Evolutionary conservation across 1,140 invertebrate genomes (phyloP), one percentile per base, ranked within the genome.

Genomic region (Papilio aristodemus): DNA sequence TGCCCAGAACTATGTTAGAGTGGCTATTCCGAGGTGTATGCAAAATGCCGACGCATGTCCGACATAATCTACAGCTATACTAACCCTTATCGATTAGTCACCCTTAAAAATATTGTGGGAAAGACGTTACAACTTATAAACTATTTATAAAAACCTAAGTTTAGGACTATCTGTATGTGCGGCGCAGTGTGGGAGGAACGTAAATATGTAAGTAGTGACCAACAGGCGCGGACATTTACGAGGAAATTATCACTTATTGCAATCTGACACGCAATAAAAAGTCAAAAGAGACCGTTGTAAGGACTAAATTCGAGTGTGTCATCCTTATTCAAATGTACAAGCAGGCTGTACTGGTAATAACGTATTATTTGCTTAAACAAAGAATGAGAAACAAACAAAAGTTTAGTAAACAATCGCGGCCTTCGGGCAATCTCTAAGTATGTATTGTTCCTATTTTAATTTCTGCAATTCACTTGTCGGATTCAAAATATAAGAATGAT

Each of bases 351-450:
- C 25, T 6, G 14, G 39, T 27, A 50, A 64, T 66, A 66, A 38
- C 19, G 36, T 50, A 66, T 66, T 66, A 66, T 66, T 66, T 64
- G 22, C 63, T 66, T 37, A 4, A 66, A 66, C 63, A 66, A 66
- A 50, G 63, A 66, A 66, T 13, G 39, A 27, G 39, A 64, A 64
- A 64, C 62, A 60, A 63, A 63, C 60, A 66, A 66, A 66, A 66
- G 41, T 66, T 66, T 46, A 50, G 63, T 66, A 66, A 66, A 66
- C 63, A 66, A 66, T 66, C 43, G 63, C 11, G 36, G 43, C 63
- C 63, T 66, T 66, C 62, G 27, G 63, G 63, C 25, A 22, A 66
- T 50, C 25, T 36, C 41, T 66, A 36, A 38, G 63, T 36, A 66
- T 37, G 41, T 36, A 66, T 66, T 66, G 63, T 66, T 66, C 32